Percentiles rank a stretch among this genome's conserved stretches.
Conservation (phyloP, 2,797 vertebrate species). For the Clarias laeviceps region DNA sequence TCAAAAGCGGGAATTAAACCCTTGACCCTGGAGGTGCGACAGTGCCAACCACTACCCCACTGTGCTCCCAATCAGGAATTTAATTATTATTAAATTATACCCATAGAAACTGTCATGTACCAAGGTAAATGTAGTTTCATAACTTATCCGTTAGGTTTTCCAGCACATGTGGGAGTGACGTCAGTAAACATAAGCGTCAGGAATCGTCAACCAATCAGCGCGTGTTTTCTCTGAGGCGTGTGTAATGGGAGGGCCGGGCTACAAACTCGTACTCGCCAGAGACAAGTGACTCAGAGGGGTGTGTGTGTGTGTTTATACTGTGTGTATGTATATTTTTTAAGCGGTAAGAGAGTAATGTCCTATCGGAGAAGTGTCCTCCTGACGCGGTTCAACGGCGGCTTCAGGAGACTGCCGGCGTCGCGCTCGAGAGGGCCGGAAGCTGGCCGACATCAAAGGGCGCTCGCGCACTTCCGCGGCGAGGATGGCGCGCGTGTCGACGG, state of each 20-base stretch:
- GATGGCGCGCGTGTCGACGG: background rate
- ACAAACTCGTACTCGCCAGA: background rate
- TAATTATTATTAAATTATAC: too few relatives aligned
- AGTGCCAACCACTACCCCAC: too few relatives aligned
- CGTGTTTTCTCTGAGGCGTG: background rate
- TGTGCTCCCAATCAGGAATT: too few relatives aligned
- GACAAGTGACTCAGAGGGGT: background rate
- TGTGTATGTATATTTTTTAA: background rate
- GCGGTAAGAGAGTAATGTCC: constrained; percentile 56
- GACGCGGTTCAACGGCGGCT: constrained; percentile 5
- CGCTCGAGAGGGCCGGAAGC: constrained; percentile 10
- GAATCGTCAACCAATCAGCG: background rate
- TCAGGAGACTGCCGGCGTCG: constrained; percentile 18
- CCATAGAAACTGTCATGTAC: too few relatives aligned
- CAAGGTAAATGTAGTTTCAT: too few relatives aligned
- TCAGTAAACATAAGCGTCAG: constrained; percentile 13
- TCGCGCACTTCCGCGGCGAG: constrained; percentile 13
- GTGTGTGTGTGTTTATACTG: background rate
- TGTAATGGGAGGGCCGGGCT: background rate
- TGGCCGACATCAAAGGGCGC: background rate
- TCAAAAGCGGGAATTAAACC: too few relatives aligned
- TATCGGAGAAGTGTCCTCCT: constrained; percentile 34
- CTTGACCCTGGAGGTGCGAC: too few relatives aligned
- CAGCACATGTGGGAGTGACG: background rate
- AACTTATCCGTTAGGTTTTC: background rate